A percentile compares a stretch with the other conserved stretches of the same genome.
Conservation (phyloP, 2,797 vertebrate species). For the Rhinophrynus dorsalis region DNA sequence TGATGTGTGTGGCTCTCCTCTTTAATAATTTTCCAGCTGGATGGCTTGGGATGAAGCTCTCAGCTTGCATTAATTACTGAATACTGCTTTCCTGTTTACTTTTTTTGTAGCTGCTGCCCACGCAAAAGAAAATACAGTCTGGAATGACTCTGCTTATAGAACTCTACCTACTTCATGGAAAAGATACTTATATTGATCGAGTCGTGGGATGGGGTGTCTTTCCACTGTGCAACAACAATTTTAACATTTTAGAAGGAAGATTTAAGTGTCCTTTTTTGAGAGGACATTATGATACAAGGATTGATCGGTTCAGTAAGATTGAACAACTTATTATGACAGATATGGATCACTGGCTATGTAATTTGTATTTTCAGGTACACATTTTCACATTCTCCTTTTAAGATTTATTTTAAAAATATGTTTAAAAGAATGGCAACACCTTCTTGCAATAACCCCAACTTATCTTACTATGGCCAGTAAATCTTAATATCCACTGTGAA, state of each 20-base stretch:
- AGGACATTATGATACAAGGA: conserved; percentile 69
- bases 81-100: conserved; percentile 46
- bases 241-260: conserved; percentile 78
- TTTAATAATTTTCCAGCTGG: conserved; percentile 45
- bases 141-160: conserved; percentile 82
- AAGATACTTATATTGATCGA: conserved; percentile 57
- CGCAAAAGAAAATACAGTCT: conserved; percentile 67
- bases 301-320: conserved; percentile 81
- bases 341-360: conserved; percentile 91
- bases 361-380: conserved; percentile 92
- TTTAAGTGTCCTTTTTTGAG: conserved; percentile 85
- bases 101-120: conserved; percentile 73
- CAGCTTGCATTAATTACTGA: conserved; percentile 42
- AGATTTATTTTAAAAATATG: too few species aligned
- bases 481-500: too few species aligned
- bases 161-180: conserved; percentile 72
- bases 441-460: too few species aligned
- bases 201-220: conserved; percentile 85
- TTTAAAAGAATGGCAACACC: too few species aligned
- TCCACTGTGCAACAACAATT: conserved; percentile 75
- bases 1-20: conserved; percentile 44
- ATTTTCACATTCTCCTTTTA: too few species aligned
- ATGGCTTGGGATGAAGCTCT: conserved; percentile 22
- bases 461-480: too few species aligned
- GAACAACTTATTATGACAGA: conserved; percentile 83